Base-by-base conservation (phyloP, 2,888 invertebrate species). In the Leptinotarsa tumamoca region DNA sequence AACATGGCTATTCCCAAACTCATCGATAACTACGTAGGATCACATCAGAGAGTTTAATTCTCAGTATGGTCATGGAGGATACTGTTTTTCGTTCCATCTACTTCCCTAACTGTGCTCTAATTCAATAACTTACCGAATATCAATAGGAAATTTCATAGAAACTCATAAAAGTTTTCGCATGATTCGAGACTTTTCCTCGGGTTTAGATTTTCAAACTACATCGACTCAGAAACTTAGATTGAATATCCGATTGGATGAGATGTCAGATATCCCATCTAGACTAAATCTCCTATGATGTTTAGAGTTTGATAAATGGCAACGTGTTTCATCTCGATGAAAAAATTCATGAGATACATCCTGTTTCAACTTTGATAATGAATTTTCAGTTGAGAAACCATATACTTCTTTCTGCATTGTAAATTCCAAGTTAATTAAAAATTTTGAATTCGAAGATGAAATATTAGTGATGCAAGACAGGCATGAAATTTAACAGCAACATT, bases 121-220 rank as follows among this genome's bases (percentile, higher is more conserved):
- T 58, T 58, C 58, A 58, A 58, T 58, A 58, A 58, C 58, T 58
- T 4, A 21, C 23, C 23, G 58, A 23, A 58, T 58, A 58, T 58
- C 58, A 58, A 58, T 23, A 13, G 14, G 15, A 58, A 58, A 58
- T 58, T 58, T 58, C 14, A 58, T 58, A 13, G 58, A 58, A 58
- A 58, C 58, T 58, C 58, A 58, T 58, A 58, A 23, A 58, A 58
- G 58, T 58, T 58, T 58, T 58, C 58, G 58, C 58, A 58, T 58
- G 58, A 58, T 23, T 23, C 58, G 58, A 23, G 23, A 15, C 21
- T 23, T 58, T 21, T 14, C 23, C 15, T 27, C 58, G 58, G 58
- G 23, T 58, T 15, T 13, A 58, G 14, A 58, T 58, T 58, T 27
- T 58, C 58, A 23, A 58, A 58, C 58, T 58, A 58, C 58, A 23